Base-by-base conservation (phyloP, 2,797 vertebrate species). In the Melanogrammus aeglefinus region DNA sequence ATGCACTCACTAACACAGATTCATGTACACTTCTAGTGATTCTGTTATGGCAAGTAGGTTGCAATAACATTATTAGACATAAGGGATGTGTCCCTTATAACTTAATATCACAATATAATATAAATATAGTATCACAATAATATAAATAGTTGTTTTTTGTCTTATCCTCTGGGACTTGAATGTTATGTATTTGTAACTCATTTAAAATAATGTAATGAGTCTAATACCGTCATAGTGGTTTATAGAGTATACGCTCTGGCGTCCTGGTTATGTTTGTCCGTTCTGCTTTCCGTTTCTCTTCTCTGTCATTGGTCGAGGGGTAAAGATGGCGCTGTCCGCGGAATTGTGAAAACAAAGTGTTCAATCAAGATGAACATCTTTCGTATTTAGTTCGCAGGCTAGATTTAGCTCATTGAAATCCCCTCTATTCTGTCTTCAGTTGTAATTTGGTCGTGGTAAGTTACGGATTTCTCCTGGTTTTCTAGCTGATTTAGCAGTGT, bases 251-350 rank as follows among this genome's bases (percentile, higher is more conserved):
- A 36, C 18, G n/a, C 33, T 36, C 3, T 14, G 70, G 3, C 24
- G n/a, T 1, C 14, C 13, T 0, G 16, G 75, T 0, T 0, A 39
- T 0, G 0, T 77, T 57, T 89, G 90, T 83, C 88, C 1, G 4
- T 51, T 82, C 73, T 70, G 57, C 0, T 6, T 77, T 0, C 90
- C 88, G 85, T 93, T 2, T 79, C 80, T 80, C 1, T 21, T 4
- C 75, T 0, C 75, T 0, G 0, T 83, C 90, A 92, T 92, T 93
- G 92, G 92, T 84, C 24, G 7, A 24, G 4, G 8, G 4, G 1
- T 36, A 74, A 88, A 77, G 6, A 91, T 87, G 89, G 90, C 87
- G 88, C 82, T 0, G 78, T 89, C 77, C 47, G 78, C 66, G 44
- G 41, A 75, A 44, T 75, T 81, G 80, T 82, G 10, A 82, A 85